Evolutionary conservation across 2,888 invertebrate genomes (phyloP), one percentile per base, ranked within the genome.

Genomic region (Oxyscelio sp.): DNA sequence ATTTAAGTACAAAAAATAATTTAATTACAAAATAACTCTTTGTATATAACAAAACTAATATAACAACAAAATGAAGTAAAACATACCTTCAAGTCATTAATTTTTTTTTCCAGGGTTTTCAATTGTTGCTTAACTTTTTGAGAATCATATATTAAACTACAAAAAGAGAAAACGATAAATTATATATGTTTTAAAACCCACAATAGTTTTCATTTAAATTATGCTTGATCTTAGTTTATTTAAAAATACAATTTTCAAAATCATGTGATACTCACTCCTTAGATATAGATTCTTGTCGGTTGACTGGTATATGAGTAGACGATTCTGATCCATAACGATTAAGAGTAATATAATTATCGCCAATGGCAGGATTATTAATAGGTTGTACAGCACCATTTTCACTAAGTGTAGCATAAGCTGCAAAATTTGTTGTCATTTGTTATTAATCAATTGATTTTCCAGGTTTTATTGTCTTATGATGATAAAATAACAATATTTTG

Each of bases 61-160:
- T n/a, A n/a, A n/a, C n/a, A n/a, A n/a, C n/a, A n/a, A n/a, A n/a
- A n/a, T n/a, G n/a, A n/a, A n/a, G n/a, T n/a, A n/a, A n/a, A n/a
- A n/a, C n/a, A n/a, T 90, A 95, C 94, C 93, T 95, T 95, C 83
- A 96, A 93, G 90, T 96, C 96, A 87, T 96, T 96, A 40, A 96
- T 95, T 90, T 96, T 95, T 85, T 95, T 95, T 86, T 96, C 96
- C 75, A 96, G 93, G 89, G 95, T 95, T 66, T 95, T 95, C 56
- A 96, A 91, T 89, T 96, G 96, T 81, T 95, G 94, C 89, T 96
- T 95, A 58, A 96, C 95, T 85, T 95, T 95, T 85, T 96, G 96
- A 27, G 96, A 95, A 90, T 96, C 96, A 17, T 95, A 95, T 34
- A 95, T 93, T 58, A 95, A 92, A 78, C 94, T 95, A 85, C 31